Percentiles rank a stretch among this genome's conserved stretches.
Evolutionary conservation across 2,113 vertebrate species (phyloP).

Genomic region (Anarrhichthys ocellatus): DNA sequence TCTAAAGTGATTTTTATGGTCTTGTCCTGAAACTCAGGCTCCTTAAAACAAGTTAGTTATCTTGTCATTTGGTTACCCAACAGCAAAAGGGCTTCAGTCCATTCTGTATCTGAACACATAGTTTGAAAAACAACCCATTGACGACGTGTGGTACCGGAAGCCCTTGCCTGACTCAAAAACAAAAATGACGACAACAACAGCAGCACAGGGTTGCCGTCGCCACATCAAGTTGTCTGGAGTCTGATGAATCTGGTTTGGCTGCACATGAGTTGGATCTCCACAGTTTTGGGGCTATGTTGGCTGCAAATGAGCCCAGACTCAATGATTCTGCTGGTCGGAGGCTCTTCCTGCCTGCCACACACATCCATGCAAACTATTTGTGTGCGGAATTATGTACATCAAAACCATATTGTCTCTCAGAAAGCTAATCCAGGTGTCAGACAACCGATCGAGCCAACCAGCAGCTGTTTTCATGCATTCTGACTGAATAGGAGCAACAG

Average conservation of each 20-base stretch:
- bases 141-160: conserved; percentile 47
- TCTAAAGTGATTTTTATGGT: not conserved
- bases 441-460: conserved; percentile 9
- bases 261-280: conserved; percentile 22
- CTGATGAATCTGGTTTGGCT: conserved; percentile 39
- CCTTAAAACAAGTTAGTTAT: conserved; percentile 13
- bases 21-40: not conserved
- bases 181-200: conserved; percentile 57
- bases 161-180: conserved; percentile 38
- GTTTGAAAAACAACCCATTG: conserved; percentile 15
- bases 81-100: conserved; percentile 21
- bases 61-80: conserved; percentile 27
- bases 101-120: conserved; percentile 36
- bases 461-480: not conserved
- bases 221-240: conserved; percentile 54
- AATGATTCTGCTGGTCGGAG: conserved; percentile 16
- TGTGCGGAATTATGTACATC: conserved; percentile 1
- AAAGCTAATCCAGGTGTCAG: conserved; percentile 5
- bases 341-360: conserved; percentile 22
- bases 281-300: conserved; percentile 12
- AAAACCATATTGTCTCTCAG: not conserved
- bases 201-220: conserved; percentile 27
- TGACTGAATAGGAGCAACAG: not conserved
- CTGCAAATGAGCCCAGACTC: conserved; percentile 36
- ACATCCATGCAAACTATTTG: conserved; percentile 12